Base-by-base conservation (phyloP, 1,140 invertebrate genomes). In the Dinoponera quadriceps region DNA sequence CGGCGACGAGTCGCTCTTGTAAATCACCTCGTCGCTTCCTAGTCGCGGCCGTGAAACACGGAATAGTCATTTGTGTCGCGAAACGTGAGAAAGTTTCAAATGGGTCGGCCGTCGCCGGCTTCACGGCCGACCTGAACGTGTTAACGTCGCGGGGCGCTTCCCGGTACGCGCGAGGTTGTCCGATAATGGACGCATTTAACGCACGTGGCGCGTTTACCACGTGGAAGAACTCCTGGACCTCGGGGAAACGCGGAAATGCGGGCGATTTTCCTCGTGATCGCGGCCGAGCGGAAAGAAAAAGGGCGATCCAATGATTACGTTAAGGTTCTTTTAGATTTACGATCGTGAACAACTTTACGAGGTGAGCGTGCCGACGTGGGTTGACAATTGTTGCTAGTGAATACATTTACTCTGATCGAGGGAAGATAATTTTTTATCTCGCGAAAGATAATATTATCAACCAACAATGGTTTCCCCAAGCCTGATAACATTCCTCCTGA, bases 81-180 rank as follows among this genome's bases (percentile, higher is more conserved):
- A 85, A 89, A 91, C 90, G 89, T 91, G 88, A 92, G 88, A 90
- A 90, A 91, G 80, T 86, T 90, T 85, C 27, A 81, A 90, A 91
- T 90, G 75, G 69, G 84, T 73, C 84, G 65, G 22, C 62, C 74
- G 18, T 9, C 2, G 60, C 54, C 3, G 25, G 48, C 55, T 66
- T 83, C 82, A 78, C 49, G 74, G 73, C 44, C 82, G 81, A 57
- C 54, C 44, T 38, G n/a, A 77, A 66, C 51, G 18, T 25, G 38
- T 66, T 75, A 22, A n/a, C 72, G 38, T 60, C 33, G 54, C n/a
- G 49, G 16, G 14, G 22, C 51, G 51, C 69, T 48, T 73, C n/a
- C 44, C 59, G 48, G 16, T 29, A 75, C 33, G 59, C 59, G 11
- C 38, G 38, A 75, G 57, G 27, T 27, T 29, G 57, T 25, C 68